Percentiles rank a stretch among this genome's conserved stretches.
Evolutionary conservation across 2,797 vertebrate genomes (phyloP).

Genomic region (Yasuhikotakia modesta): DNA sequence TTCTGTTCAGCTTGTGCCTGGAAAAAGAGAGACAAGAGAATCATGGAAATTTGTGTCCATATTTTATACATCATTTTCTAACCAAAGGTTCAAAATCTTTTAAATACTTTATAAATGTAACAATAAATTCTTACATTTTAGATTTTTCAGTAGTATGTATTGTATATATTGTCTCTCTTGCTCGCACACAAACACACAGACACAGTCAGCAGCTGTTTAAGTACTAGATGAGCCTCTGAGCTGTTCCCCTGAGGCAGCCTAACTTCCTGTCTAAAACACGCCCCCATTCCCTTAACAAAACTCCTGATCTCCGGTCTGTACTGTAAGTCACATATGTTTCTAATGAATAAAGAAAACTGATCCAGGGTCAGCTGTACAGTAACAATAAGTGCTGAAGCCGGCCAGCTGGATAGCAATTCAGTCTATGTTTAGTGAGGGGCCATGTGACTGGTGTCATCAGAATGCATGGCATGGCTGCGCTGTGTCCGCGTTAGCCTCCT

Average conservation of each 20-base stretch:
- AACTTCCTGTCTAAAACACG: conserved; percentile 33
- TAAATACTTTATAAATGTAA: background rate
- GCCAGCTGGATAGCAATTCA: conserved; percentile 50
- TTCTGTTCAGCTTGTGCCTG: background rate
- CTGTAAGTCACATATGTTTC: background rate
- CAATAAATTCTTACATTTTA: background rate
- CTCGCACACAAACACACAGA: background rate
- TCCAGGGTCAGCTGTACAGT: conserved; percentile 30
- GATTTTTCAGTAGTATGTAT: background rate
- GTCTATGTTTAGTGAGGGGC: conserved; percentile 64
- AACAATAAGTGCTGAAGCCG: conserved; percentile 54
- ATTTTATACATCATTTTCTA: background rate
- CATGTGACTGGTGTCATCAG: conserved; percentile 69
- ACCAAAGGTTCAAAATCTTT: background rate
- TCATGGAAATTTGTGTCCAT: background rate
- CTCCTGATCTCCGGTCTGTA: background rate
- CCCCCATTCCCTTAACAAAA: conserved; percentile 5
- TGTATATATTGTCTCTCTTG: background rate
- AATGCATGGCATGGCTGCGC: conserved; percentile 68
- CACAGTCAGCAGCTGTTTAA: conserved; percentile 35
- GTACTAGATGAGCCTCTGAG: conserved; percentile 22
- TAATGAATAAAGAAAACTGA: conserved; percentile 16
- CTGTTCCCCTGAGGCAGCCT: conserved; percentile 24
- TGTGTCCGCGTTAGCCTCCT: conserved; percentile 47
- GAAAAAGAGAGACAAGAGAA: background rate